Base-by-base conservation (phyloP, 2,797 vertebrate genomes). In the Sphenodon punctatus region DNA sequence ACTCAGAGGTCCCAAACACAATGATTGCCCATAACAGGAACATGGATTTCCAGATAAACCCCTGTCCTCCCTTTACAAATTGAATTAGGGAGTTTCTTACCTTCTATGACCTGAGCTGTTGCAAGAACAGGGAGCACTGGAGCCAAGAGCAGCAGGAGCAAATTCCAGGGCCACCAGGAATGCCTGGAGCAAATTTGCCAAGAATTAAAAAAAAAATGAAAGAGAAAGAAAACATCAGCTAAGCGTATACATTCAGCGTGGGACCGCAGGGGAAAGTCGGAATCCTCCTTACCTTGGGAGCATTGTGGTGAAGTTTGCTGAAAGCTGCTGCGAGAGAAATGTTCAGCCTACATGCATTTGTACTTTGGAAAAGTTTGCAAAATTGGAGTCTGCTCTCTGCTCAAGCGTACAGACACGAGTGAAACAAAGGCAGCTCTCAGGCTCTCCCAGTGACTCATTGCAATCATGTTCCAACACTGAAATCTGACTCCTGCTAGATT, bases 351-450 rank as follows among this genome's bases (percentile, higher is more conserved):
- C 79, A 82, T 86, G 75, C 66, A 79, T 74, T 87, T 87, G 41
- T 32, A 66, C 55, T 81, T 75, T 67, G 42, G 63, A 65, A 82
- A 86, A 78, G 49, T 65, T 67, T 69, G 80, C 69, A 74, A 77
- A 80, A 69, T 65, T 71, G 79, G 85, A 89, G 88, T 80, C 85
- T 75, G 92, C 91, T 88, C 83, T 85, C 88, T 89, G 88, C 90
- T 87, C 86, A 91, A 86, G 59, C 90, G 71, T 86, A 90, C 91
- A 93, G 93, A 91, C 93, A 84, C 93, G 91, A 94, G 90, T 95
- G 95, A 96, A 95, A 98, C 97, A 98, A 98, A 98, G 97, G 95
- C 97, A 93, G 97, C 96, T 96, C 92, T 97, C 94, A 97, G 96
- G 73, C 92, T 94, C 82, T 81, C 90, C 79, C 83, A 82, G 93